Conservation (phyloP, 2,888 invertebrate genomes). For the Noctua pronuba region DNA sequence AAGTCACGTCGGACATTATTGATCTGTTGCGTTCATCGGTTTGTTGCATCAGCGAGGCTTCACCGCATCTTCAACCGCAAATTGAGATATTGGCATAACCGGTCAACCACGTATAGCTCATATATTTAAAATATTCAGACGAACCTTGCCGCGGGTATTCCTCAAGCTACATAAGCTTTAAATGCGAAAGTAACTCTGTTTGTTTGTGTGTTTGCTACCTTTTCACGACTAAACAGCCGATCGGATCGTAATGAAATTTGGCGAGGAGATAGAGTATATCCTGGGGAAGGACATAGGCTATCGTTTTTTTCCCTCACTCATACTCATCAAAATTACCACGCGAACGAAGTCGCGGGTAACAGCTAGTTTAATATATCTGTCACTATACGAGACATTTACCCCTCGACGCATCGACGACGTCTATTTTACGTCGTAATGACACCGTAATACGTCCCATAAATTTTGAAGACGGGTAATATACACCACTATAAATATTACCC, state of each 20-base stretch:
- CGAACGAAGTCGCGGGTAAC: no score
- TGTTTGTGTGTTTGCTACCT: no score
- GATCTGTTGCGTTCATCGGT: constrained; percentile 58
- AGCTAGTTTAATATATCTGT: constrained; percentile 56
- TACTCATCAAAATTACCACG: no score
- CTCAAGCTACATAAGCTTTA: constrained; percentile 35
- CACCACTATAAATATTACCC: constrained; percentile 79
- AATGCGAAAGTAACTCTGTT: no score
- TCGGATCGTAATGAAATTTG: no score
- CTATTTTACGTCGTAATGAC: constrained; percentile 75
- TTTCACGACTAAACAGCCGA: no score
- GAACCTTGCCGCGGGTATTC: constrained; percentile 33
- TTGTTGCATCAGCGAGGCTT: constrained; percentile 54
- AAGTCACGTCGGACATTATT: constrained; percentile 51
- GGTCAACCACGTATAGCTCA: constrained; percentile 55
- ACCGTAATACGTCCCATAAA: constrained; percentile 77
- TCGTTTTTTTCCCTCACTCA: no score
- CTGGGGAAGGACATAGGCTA: no score
- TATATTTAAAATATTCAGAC: constrained; percentile 58
- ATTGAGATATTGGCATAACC: constrained; percentile 74
- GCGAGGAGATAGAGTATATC: no score
- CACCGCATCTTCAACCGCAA: constrained; percentile 70
- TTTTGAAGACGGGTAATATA: constrained; percentile 79
- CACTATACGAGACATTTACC: constrained; percentile 40
- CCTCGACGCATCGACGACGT: constrained; percentile 39